Evolutionary conservation across 2,888 invertebrate genomes (phyloP), one percentile per base, ranked within the genome.

Genomic region (Amphimallon solstitiale): DNA sequence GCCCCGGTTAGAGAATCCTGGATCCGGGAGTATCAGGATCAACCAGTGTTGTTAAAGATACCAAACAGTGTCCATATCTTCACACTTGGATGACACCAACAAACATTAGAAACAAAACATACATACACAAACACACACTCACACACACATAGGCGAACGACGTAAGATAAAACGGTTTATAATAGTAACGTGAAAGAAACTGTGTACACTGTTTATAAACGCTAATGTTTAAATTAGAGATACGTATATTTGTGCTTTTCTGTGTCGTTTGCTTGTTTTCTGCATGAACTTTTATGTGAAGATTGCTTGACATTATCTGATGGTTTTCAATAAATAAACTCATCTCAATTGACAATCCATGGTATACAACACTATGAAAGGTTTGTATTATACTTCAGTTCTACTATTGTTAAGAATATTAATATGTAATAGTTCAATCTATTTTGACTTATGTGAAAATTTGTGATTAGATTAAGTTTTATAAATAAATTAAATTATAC

Each of bases 1-100:
- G 79, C 79, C 80, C 78, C 84, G 81, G 75, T 75, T 73, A 76
- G 75, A 75, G 77, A 77, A 78, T 78, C 72, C 66, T 72, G 74
- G 73, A 72, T 69, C 72, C 69, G 73, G 74, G 73, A 71, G 70
- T 68, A 67, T 68, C 73, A 68, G 74, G 74, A 74, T 74, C 71
- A 65, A 67, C 70, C 72, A 74, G 74, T 74, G 70, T 70, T 70
- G 68, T 64, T 63, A 70, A 46, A 71, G 74, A 72, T 70, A 69
- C 51, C 61, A 65, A 46, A 62, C 46, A 62, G 51, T 56, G 49
- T 52, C 59, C 49, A 46, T 51, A 40, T 65, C 60, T 61, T 60
- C 43, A 52, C 52, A 15, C 37, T 52, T 35, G 34, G 52, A 52
- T 59, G 43, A 59, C 43, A 43, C 43, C 14, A 43, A 43, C 17